phyloP scores from a whole-genome alignment of 2,888 invertebrate species.

The Tridacna crocea region DNA sequence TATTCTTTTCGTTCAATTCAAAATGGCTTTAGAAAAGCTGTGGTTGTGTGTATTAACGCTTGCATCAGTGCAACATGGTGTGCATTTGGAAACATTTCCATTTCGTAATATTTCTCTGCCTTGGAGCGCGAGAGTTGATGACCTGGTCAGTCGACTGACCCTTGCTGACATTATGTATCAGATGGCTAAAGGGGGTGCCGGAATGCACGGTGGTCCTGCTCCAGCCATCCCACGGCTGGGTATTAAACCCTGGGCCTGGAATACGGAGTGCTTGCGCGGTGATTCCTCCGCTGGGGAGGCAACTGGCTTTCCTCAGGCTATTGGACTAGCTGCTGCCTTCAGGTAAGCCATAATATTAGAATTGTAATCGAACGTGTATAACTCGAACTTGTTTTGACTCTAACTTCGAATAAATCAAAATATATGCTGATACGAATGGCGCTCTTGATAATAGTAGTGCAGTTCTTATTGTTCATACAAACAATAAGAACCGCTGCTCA shows the following conservation, averaged over 20 bases:
- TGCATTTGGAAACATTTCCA: conserved; percentile 62
- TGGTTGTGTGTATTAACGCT: too few species aligned
- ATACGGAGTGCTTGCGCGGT: conserved; percentile 80
- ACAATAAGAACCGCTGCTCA: too few species aligned
- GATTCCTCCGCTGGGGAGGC: conserved; percentile 77
- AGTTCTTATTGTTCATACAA: too few species aligned
- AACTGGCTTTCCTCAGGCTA: conserved; percentile 81
- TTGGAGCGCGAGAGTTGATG: conserved; percentile 77
- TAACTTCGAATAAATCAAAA: too few species aligned
- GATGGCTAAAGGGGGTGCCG: conserved; percentile 72
- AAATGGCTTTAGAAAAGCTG: too few species aligned
- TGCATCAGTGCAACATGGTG: too few species aligned
- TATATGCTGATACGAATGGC: too few species aligned
- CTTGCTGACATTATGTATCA: conserved; percentile 76
- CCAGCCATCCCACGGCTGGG: conserved; percentile 78
- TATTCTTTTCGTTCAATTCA: too few species aligned
- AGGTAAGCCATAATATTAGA: conserved; percentile 64
- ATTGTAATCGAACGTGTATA: too few species aligned
- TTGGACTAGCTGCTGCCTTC: conserved; percentile 81
- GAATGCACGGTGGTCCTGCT: conserved; percentile 71
- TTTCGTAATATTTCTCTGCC: conserved; percentile 77
- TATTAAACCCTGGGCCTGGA: conserved; percentile 77
- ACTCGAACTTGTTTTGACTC: too few species aligned
- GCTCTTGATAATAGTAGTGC: too few species aligned
- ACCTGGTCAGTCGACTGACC: conserved; percentile 79